These are phyloP conservation scores for Falco berigora DNA, from an alignment of 2,797 vertebrate genomes.

Conservation along the genomic window DNA sequence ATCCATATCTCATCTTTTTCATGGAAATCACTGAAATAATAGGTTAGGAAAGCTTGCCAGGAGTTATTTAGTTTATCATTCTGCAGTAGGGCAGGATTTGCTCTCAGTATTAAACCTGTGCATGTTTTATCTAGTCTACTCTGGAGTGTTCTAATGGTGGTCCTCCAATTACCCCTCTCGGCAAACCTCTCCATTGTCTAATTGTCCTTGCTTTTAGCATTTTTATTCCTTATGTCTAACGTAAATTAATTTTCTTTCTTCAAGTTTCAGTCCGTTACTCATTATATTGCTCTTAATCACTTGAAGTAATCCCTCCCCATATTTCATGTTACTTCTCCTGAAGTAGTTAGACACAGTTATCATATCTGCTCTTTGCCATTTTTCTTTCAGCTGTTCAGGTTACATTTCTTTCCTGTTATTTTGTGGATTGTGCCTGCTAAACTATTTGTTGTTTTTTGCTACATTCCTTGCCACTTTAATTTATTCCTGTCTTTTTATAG, in stretches of 20 bases:
- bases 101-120: neutral
- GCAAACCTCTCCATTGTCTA: neutral
- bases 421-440: neutral
- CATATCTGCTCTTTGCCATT: neutral
- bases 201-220: neutral
- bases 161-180: neutral
- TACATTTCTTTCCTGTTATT: neutral
- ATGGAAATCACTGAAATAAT: neutral
- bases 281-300: neutral
- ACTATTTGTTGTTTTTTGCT: neutral
- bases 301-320: neutral
- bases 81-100: neutral
- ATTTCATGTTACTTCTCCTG: neutral
- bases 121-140: neutral
- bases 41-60: neutral
- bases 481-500: neutral
- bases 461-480: neutral
- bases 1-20: neutral
- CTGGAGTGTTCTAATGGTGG: neutral
- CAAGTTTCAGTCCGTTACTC: neutral
- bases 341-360: neutral
- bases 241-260: neutral
- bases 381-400: neutral
- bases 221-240: neutral
- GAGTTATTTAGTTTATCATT: neutral